Evolutionary conservation across 2,113 vertebrate species (phyloP).

Genomic region (Crotalus tigris): DNA sequence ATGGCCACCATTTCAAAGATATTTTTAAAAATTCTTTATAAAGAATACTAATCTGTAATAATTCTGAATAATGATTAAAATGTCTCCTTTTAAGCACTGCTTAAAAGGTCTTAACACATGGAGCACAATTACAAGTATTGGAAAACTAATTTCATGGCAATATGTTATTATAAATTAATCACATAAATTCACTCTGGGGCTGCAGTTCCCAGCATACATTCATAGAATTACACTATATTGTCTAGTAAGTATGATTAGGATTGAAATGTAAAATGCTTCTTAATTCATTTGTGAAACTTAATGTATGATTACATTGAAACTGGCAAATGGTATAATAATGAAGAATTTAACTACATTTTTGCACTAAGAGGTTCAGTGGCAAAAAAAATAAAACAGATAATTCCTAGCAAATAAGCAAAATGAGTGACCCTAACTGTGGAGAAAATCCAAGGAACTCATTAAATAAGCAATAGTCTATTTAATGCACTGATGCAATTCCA

Average conservation of each 20-base stretch:
- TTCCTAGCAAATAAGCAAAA: background rate
- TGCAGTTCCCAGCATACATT: background rate
- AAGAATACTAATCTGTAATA: background rate
- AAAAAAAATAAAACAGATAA: slow-evolving; percentile 3
- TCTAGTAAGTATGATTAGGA: background rate
- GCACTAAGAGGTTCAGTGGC: background rate
- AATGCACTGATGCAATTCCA: slow-evolving; percentile 17
- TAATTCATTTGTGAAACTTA: slow-evolving; percentile 20
- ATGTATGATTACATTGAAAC: rapidly evolving
- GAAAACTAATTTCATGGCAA: background rate
- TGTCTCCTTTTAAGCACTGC: background rate
- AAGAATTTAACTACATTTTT: background rate
- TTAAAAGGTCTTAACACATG: background rate
- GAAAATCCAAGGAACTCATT: background rate
- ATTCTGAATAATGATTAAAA: background rate
- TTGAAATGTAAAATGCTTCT: slow-evolving; percentile 2
- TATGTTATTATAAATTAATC: slow-evolving; percentile 15
- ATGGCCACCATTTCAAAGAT: background rate
- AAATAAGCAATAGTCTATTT: background rate
- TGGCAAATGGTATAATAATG: background rate
- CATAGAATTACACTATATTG: background rate
- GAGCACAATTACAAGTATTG: background rate
- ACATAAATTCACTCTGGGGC: background rate
- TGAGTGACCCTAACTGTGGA: background rate
- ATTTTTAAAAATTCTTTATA: background rate